Evolutionary conservation across 2,797 vertebrate genomes (phyloP), one percentile per base, ranked within the genome.

Genomic region (Microctenopoma lineatum): DNA sequence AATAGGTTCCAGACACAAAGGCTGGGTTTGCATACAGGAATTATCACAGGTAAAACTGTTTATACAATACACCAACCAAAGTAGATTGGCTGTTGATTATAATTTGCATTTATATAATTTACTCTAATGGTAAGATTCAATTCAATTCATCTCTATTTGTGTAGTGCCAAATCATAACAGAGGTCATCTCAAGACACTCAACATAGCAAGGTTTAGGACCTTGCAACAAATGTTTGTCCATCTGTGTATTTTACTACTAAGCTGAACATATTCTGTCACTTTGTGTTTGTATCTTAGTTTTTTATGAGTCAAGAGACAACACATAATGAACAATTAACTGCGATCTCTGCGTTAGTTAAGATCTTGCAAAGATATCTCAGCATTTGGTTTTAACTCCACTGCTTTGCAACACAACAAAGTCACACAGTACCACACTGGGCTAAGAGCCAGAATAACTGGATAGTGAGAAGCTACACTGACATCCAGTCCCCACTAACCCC

Each of bases 351-450:
- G 55, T 85, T 48, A 42, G 60, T 61, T 21, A 76, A 74, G 58
- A 60, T 73, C 70, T 56, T 59, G 75, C 58, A 71, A 58, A 77
- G 85, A 53, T 60, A 81, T 85, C 75, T 70, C 59, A 80, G 73
- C 60, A 52, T 88, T 83, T 81, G 69, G 29, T 11, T 70, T 89
- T 71, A 71, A 73, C 85, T 84, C 73, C 10, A 27, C 70, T 66
- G 70, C 77, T 81, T 57, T 83, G 81, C 74, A 81, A 74, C 80
- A 71, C 78, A 65, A 81, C 80, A 75, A 78, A 79, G 69, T 73
- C 74, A 69, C 80, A 87, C 75, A 84, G 85, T 84, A 88, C 79
- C 78, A 82, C 70, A 73, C 62, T 55, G 60, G 84, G 84, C 86
- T 3, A 14, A 2, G 13, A 62, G 83, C 88, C 90, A 87, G 70